Conservation (phyloP, 1,140 invertebrate genomes). For the Hycleus cichorii region DNA sequence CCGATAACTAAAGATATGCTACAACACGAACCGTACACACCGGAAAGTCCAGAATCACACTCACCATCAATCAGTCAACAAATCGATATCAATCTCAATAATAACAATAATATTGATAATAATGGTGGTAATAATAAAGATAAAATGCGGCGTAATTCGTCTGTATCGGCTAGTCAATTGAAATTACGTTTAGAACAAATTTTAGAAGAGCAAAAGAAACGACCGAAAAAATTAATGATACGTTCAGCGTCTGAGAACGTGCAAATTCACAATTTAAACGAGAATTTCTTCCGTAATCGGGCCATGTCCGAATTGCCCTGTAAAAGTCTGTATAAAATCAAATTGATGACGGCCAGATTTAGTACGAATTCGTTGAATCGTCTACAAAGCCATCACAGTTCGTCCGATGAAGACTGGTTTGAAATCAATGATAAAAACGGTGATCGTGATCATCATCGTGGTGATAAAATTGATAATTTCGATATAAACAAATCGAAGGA, state of each 20-base stretch:
- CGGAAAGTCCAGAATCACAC: slow-evolving; percentile 66
- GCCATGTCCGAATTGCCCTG: slow-evolving; percentile 25
- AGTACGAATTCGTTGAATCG: slow-evolving; percentile 16
- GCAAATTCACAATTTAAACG: slow-evolving; percentile 2
- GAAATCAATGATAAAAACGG: slow-evolving; percentile 23
- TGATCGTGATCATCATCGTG: background rate
- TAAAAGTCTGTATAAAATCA: background rate
- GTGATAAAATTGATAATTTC: background rate
- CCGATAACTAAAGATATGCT: slow-evolving; percentile 41
- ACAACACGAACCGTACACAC: slow-evolving; percentile 63
- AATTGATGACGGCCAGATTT: background rate
- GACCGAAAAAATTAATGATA: slow-evolving; percentile 20
- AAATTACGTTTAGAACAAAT: slow-evolving; percentile 35
- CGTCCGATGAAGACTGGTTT: slow-evolving; percentile 32
- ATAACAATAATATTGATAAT: no score
- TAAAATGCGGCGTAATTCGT: slow-evolving; percentile 12
- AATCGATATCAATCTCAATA: slow-evolving; percentile 12
- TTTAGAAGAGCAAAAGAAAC: slow-evolving; percentile 12
- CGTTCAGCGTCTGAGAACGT: slow-evolving; percentile 27
- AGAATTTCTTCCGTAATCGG: slow-evolving; percentile 21
- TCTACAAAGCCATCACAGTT: slow-evolving; percentile 29
- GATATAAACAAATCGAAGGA: slow-evolving; percentile 1
- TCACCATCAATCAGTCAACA: slow-evolving; percentile 46
- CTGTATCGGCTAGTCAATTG: slow-evolving; percentile 33
- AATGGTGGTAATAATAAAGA: background rate